A percentile compares a stretch with the other conserved stretches of the same genome.
Conservation (phyloP, 1,140 invertebrate genomes). For the Bactericera cockerelli region DNA sequence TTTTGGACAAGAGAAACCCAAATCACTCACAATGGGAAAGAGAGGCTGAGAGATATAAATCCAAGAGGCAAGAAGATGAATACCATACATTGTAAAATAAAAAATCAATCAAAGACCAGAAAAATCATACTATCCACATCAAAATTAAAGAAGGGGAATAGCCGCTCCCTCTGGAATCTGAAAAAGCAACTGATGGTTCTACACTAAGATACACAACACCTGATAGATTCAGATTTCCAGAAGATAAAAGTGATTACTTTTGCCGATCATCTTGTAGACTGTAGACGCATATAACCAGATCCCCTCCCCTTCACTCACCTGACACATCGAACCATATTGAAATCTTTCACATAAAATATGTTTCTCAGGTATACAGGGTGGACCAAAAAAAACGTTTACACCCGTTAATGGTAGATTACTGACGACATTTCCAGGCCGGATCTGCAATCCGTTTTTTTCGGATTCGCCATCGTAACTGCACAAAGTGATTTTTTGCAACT, state of each 20-base stretch:
- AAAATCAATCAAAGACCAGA: background rate
- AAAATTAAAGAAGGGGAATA: background rate
- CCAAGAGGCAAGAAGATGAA: background rate
- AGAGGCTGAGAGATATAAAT: background rate
- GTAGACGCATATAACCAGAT: background rate
- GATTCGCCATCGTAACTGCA: no score
- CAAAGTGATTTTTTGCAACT: no score
- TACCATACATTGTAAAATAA: background rate
- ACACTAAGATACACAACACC: background rate
- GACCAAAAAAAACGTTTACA: no score
- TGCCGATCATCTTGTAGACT: background rate
- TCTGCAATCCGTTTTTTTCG: no score
- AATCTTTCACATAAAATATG: no score
- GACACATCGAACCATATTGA: background rate
- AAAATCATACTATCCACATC: background rate
- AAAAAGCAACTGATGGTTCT: background rate
- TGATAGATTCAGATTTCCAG: background rate
- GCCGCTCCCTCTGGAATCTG: background rate
- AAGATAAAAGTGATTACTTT: background rate
- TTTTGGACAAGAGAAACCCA: background rate
- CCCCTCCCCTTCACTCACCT: background rate
- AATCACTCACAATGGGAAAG: no score
- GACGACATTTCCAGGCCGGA: no score
- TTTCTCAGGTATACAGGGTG: no score
- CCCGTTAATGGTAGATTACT: no score